Conservation (phyloP, 2,113 vertebrate species). For the Urocolius indicus region DNA sequence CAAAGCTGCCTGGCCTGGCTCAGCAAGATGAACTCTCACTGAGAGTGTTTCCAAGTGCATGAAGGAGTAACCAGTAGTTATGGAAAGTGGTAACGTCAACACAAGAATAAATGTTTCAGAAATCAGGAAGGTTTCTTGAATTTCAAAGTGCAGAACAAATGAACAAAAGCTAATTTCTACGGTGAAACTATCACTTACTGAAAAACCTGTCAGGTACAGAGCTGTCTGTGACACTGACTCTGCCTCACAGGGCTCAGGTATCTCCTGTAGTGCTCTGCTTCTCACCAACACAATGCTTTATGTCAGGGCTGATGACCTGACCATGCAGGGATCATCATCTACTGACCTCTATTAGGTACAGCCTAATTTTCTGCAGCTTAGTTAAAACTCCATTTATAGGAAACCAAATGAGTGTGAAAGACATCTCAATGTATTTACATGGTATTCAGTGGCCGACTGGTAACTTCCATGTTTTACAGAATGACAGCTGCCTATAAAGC, state of each 20-base stretch:
- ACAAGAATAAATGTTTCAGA: neutral
- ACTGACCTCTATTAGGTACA: neutral
- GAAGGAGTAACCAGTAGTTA: neutral
- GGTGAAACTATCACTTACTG: neutral
- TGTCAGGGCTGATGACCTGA: accelerated
- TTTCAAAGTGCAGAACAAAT: neutral
- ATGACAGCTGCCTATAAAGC: neutral
- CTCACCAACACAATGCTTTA: neutral
- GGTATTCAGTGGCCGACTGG: too few relatives aligned
- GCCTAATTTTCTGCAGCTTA: neutral
- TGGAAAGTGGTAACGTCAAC: accelerated
- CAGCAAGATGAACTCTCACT: neutral
- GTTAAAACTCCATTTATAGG: too few relatives aligned
- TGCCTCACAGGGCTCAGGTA: neutral
- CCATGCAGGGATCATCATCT: accelerated
- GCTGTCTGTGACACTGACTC: neutral
- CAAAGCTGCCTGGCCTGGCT: neutral
- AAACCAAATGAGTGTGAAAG: neutral
- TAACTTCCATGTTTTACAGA: neutral
- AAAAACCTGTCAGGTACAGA: neutral
- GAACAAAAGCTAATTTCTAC: neutral
- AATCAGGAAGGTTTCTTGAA: neutral
- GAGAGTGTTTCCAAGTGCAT: accelerated
- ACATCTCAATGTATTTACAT: neutral
- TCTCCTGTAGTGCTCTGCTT: neutral